Evolutionary conservation across 2,797 vertebrate genomes (phyloP).

Genomic region (Podarcis siculus): DNA sequence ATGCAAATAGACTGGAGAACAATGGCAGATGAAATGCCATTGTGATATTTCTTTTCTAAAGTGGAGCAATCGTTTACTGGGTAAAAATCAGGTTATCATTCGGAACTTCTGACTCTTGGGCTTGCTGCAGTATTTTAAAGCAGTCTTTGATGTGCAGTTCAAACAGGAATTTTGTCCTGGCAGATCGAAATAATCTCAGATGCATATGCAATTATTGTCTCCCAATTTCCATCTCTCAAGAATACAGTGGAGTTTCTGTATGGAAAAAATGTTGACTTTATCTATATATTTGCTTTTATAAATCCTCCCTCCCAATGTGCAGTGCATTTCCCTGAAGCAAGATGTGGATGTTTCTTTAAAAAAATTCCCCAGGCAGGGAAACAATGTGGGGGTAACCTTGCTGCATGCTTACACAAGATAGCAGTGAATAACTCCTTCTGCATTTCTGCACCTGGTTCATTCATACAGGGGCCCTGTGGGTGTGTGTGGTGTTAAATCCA

Average conservation of each 20-base stretch:
- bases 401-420: background rate
- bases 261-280: slow-evolving; percentile 45
- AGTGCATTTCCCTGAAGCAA: slow-evolving; percentile 34
- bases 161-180: slow-evolving; percentile 71
- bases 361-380: background rate
- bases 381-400: background rate
- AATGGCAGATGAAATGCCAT: slow-evolving; percentile 67
- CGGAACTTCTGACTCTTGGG: slow-evolving; percentile 63
- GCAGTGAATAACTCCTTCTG: slow-evolving; percentile 37
- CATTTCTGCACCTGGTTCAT: slow-evolving; percentile 23
- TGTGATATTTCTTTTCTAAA: slow-evolving; percentile 59
- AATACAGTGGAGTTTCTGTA: slow-evolving; percentile 71
- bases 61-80: slow-evolving; percentile 57
- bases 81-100: slow-evolving; percentile 70
- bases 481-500: slow-evolving; percentile 96
- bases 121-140: slow-evolving; percentile 70
- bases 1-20: slow-evolving; percentile 69
- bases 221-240: slow-evolving; percentile 62
- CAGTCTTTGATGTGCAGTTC: slow-evolving; percentile 70
- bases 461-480: slow-evolving; percentile 93
- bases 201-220: slow-evolving; percentile 41
- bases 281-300: slow-evolving; percentile 54
- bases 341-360: slow-evolving; percentile 24
- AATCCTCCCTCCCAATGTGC: slow-evolving; percentile 54
- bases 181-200: slow-evolving; percentile 64